Base-by-base conservation (phyloP, 2,113 vertebrate species). In the Oreotrochilus melanogaster region DNA sequence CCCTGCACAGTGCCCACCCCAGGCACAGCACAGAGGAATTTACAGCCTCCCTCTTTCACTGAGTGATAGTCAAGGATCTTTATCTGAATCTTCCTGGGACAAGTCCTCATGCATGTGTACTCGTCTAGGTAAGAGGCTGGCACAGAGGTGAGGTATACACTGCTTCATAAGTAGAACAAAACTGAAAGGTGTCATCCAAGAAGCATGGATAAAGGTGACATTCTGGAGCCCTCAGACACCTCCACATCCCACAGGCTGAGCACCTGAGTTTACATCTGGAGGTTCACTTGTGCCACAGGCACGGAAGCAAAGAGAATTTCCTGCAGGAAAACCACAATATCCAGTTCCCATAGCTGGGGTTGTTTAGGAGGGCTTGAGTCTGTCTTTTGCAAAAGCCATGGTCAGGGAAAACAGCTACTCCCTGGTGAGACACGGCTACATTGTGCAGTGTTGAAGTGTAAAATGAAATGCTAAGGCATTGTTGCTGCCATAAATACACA, bases 401-500 rank as follows among this genome's bases (percentile, higher is more conserved):
- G 86, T 78, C 83, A 86, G 57, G 78, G 84, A 86, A 88, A 92
- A 78, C 72, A 67, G 56, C 27, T 11, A 0, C 84, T 95, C 92
- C 90, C 79, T 92, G 60, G 64, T 86, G 89, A 91, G 82, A 78
- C 91, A 69, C 69, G 78, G 75, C 86, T 88, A 17, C 5, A 1
- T 53, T 72, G 61, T 70, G 61, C 1, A 0, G 54, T 78, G 84
- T 84, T 86, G 93, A 94, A 90, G 92, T 85, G 84, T 92, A 94
- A 96, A 97, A 96, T 95, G 90, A 96, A 96, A 92, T 30, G 39
- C 94, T 93, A 96, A 96, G 74, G 85, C 72, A 82, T 67, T 84
- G 93, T 94, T 90, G 95, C 90, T 91, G 93, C 91, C 94, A 87
- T 97, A 96, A 95, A 97, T 94, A 95, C 75, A 84, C 87, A 53